Evolutionary conservation across 2,888 invertebrate genomes (phyloP).

Genomic region (Nymphalis c-album): DNA sequence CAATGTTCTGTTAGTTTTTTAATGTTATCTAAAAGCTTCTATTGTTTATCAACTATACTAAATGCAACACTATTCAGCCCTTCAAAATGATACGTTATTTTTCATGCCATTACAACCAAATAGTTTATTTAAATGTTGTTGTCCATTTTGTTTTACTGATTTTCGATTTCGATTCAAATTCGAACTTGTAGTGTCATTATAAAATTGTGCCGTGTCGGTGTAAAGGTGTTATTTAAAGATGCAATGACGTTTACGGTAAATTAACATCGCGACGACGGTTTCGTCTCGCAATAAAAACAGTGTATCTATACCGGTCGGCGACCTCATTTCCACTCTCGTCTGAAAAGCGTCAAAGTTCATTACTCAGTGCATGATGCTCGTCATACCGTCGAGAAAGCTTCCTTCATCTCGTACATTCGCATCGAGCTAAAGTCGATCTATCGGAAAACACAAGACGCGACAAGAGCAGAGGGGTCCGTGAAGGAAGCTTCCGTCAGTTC

Average conservation of each 20-base stretch:
- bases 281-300: conserved; percentile 17
- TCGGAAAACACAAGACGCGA: too few species aligned
- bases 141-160: background rate
- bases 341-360: conserved; percentile 33
- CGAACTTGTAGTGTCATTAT: conserved; percentile 8
- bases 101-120: conserved; percentile 52
- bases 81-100: conserved; percentile 49
- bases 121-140: background rate
- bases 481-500: conserved; percentile 42
- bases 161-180: background rate
- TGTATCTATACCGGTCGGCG: conserved; percentile 19
- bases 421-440: background rate
- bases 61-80: conserved; percentile 60
- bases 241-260: conserved; percentile 12
- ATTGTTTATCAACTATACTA: conserved; percentile 57
- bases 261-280: conserved; percentile 7
- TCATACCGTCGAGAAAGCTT: conserved; percentile 40
- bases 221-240: conserved; percentile 9
- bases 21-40: conserved; percentile 61
- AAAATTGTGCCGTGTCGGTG: conserved; percentile 1
- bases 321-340: conserved; percentile 14
- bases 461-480: background rate
- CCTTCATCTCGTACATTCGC: conserved; percentile 20
- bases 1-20: conserved; percentile 21
- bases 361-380: conserved; percentile 33